These are phyloP conservation scores for Buteo buteo DNA, from an alignment of 2,113 vertebrate genomes.

Conservation along the genomic window DNA sequence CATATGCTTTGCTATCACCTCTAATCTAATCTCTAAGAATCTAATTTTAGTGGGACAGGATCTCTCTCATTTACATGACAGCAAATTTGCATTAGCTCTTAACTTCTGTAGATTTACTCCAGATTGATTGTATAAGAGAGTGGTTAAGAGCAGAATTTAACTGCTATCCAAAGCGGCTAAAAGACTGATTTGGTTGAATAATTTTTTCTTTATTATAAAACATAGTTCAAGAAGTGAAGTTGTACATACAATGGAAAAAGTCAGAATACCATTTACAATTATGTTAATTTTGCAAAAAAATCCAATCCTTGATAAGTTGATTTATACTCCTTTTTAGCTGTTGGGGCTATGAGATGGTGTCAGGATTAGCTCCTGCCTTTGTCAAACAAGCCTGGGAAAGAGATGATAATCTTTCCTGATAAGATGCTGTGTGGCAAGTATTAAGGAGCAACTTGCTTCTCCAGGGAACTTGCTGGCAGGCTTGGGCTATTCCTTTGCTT, in stretches of 20 bases:
- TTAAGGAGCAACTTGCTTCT: neutral
- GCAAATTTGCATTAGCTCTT: neutral
- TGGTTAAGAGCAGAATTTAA: neutral
- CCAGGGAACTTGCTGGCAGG: neutral
- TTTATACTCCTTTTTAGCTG: neutral
- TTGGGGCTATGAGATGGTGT: neutral
- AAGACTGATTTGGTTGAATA: neutral
- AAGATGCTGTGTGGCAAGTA: neutral
- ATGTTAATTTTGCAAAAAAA: neutral
- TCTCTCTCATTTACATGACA: neutral
- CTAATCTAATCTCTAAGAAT: neutral
- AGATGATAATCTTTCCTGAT: neutral
- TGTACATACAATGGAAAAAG: neutral
- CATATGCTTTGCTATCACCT: accelerated
- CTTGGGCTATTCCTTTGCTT: neutral
- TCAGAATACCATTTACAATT: neutral
- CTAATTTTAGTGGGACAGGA: neutral
- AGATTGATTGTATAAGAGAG: neutral
- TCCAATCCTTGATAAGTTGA: neutral
- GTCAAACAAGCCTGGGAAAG: neutral
- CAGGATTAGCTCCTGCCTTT: neutral
- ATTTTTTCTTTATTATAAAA: neutral
- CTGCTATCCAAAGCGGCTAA: neutral
- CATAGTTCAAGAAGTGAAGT: neutral
- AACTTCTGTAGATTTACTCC: neutral